Evolutionary conservation across 2,113 vertebrate species (phyloP).

Genomic region (Channa maculata): DNA sequence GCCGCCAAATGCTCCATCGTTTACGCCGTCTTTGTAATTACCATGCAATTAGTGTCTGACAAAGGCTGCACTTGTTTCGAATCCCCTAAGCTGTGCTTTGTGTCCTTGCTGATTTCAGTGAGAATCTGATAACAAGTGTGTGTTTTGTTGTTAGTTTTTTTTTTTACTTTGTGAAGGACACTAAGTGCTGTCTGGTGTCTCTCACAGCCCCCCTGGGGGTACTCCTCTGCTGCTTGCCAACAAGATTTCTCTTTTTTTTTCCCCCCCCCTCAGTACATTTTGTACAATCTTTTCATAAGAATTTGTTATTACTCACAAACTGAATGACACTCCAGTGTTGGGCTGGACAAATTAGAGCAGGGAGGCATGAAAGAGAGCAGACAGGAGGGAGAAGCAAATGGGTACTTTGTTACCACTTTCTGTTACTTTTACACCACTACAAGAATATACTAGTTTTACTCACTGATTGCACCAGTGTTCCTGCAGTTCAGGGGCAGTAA

Average conservation of each 20-base stretch:
- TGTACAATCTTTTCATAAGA: constrained; percentile 21
- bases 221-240: constrained; percentile 22
- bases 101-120: constrained; percentile 5
- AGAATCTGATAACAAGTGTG: constrained; percentile 8
- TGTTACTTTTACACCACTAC: too few species aligned
- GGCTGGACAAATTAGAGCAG: constrained; percentile 8
- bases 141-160: too few species aligned
- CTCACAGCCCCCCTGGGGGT: constrained; percentile 2
- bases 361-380: constrained; percentile 8
- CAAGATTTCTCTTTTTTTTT: constrained; percentile 7
- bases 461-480: too few species aligned
- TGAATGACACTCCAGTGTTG: constrained; percentile 13
- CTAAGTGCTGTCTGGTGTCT: constrained; percentile 23
- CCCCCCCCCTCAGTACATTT: neutral
- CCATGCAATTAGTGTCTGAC: constrained; percentile 40
- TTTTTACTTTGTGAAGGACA: neutral
- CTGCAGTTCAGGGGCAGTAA: too few species aligned
- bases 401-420: too few species aligned
- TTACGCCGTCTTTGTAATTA: constrained; percentile 15
- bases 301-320: constrained; percentile 34
- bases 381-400: neutral
- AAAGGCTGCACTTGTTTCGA: constrained; percentile 25
- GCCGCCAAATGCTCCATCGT: neutral
- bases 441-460: too few species aligned
- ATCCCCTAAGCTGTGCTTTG: constrained; percentile 15